Evolutionary conservation across 2,113 vertebrate genomes (phyloP).

Genomic region (Glaucidium brasilianum): DNA sequence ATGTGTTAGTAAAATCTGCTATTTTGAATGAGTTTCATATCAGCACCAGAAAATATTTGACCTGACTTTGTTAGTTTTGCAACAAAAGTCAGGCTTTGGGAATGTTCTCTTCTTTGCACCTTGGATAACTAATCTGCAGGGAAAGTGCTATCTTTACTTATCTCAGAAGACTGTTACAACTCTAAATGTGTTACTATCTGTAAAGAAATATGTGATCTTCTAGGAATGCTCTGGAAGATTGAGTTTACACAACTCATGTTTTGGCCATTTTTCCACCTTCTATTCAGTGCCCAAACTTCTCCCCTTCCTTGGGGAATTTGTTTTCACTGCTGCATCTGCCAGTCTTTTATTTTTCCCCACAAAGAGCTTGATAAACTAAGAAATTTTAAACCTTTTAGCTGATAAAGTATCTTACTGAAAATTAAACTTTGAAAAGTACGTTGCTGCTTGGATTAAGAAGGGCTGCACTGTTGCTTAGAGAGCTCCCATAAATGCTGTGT

Average conservation of each 20-base stretch:
- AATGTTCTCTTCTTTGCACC: neutral
- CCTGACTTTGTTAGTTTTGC: neutral
- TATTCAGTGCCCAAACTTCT: neutral
- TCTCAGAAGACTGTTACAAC: neutral
- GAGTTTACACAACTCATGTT: neutral
- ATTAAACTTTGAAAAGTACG: neutral
- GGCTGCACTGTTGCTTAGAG: slow-evolving; percentile 6
- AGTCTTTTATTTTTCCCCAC: neutral
- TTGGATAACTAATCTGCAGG: neutral
- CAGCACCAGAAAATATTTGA: neutral
- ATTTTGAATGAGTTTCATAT: neutral
- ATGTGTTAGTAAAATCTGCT: neutral
- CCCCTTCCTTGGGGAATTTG: neutral
- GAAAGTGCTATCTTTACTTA: neutral
- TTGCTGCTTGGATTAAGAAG: slow-evolving; percentile 37
- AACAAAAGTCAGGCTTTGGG: neutral
- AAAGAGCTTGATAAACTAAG: neutral
- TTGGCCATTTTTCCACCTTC: neutral
- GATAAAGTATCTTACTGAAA: slow-evolving; percentile 16
- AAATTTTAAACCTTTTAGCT: slow-evolving; percentile 2
- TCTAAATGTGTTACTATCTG: neutral
- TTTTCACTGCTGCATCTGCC: neutral
- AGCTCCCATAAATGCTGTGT: neutral
- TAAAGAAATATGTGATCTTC: neutral
- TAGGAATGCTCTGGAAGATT: neutral